Percentiles rank a stretch among this genome's conserved stretches.
These are phyloP conservation scores for Caenorhabditis becei DNA, from an alignment of 2,888 invertebrate genomes.

Conservation along the genomic window DNA sequence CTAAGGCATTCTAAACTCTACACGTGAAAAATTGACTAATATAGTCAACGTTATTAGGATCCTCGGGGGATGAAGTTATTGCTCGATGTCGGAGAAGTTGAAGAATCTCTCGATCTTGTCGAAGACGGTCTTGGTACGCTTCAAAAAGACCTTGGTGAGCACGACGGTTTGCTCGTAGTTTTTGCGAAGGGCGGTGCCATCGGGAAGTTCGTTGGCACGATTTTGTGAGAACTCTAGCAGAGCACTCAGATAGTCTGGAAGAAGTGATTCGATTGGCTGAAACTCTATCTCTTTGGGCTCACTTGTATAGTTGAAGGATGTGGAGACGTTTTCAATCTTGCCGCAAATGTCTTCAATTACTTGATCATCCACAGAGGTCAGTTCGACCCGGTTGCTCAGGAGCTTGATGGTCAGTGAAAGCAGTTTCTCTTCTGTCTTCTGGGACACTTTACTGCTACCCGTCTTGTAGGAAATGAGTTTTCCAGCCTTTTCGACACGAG, in stretches of 20 bases:
- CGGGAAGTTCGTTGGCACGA: conserved; percentile 3
- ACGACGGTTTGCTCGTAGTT: conserved; percentile 27
- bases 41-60: too few relatives aligned
- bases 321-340: background rate
- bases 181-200: background rate
- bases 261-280: background rate
- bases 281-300: background rate
- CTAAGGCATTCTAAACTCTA: too few relatives aligned
- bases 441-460: conserved; percentile 9
- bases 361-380: background rate
- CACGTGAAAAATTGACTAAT: too few relatives aligned
- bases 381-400: background rate
- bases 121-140: conserved; percentile 9
- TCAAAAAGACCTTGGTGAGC: conserved; percentile 26
- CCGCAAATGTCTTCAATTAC: background rate
- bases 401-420: conserved; percentile 9
- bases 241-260: conserved; percentile 36
- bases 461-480: conserved; percentile 29
- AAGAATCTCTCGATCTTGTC: background rate
- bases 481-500: conserved; percentile 38
- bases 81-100: background rate
- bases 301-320: conserved; percentile 6
- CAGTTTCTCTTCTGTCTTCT: conserved; percentile 16
- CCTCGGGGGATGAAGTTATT: too few relatives aligned
- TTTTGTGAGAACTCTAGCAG: background rate